Conservation (phyloP, 1,140 invertebrate genomes). For the Delia radicum region DNA sequence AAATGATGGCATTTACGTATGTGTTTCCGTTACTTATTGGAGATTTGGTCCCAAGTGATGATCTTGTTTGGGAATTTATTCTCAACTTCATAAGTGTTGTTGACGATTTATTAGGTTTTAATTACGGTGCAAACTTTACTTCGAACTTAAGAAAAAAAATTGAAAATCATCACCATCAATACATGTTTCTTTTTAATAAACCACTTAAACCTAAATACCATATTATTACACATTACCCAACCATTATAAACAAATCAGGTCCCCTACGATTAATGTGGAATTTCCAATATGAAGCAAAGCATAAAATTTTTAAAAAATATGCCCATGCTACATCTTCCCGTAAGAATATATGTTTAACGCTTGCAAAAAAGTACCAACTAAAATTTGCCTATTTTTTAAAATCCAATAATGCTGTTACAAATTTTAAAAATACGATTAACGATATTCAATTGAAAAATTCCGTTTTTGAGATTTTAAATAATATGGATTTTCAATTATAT, state of each 20-base stretch:
- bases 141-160: constrained; percentile 31
- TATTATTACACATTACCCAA: constrained; percentile 36
- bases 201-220: constrained; percentile 41
- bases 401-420: background rate
- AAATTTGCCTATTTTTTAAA: constrained; percentile 26
- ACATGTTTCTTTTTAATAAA: constrained; percentile 31
- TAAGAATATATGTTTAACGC: constrained; percentile 33
- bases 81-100: background rate
- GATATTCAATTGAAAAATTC: background rate
- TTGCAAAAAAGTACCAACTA: constrained; percentile 36
- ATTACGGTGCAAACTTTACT: constrained; percentile 26
- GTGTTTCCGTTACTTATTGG: constrained; percentile 35
- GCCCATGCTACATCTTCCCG: constrained; percentile 30
- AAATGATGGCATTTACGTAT: constrained; percentile 39
- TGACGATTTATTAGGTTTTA: background rate
- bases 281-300: constrained; percentile 42
- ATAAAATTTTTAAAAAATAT: constrained; percentile 37
- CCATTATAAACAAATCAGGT: constrained; percentile 34
- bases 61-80: background rate
- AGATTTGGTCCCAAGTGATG: constrained; percentile 25
- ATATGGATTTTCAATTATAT: background rate
- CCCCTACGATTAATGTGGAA: constrained; percentile 34
- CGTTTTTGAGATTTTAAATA: background rate
- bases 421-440: background rate
- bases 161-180: constrained; percentile 28